phyloP scores from a whole-genome alignment of 2,113 vertebrate genomes.

The Pomatostomus ruficeps region DNA sequence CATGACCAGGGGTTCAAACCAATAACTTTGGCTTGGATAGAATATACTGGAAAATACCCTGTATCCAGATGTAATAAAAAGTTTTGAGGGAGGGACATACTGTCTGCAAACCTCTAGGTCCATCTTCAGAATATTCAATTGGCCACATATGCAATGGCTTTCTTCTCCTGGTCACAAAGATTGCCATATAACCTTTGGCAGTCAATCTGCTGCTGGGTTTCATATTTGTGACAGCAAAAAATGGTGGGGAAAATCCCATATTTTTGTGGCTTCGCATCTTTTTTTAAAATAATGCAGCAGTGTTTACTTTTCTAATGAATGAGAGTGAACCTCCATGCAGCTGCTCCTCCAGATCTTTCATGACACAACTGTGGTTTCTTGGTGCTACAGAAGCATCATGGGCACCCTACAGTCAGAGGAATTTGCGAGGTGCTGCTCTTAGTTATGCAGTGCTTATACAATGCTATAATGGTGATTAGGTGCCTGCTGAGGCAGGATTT shows the following conservation, averaged over 20 bases:
- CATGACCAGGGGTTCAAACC: not conserved
- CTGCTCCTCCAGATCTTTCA: rapidly evolving
- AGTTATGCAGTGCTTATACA: not conserved
- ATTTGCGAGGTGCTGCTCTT: not conserved
- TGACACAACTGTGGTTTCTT: not conserved
- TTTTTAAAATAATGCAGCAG: not conserved
- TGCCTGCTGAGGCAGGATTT: not conserved
- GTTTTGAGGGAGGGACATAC: not conserved
- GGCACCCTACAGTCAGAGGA: not conserved
- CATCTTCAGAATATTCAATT: not conserved
- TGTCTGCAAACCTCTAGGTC: not conserved
- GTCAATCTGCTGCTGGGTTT: not conserved
- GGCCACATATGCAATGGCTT: not conserved
- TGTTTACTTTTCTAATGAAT: not conserved
- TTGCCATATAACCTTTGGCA: not conserved
- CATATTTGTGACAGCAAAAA: not conserved
- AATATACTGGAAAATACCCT: not conserved
- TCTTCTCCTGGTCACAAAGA: not conserved
- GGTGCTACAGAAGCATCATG: not conserved
- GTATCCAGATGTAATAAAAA: not conserved
- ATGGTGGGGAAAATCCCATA: not conserved
- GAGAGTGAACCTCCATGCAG: too few relatives aligned
- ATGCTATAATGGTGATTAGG: not conserved
- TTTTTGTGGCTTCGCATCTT: not conserved
- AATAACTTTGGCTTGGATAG: not conserved